Base-by-base conservation (phyloP, 2,113 vertebrate species). In the Sapajus apella region DNA sequence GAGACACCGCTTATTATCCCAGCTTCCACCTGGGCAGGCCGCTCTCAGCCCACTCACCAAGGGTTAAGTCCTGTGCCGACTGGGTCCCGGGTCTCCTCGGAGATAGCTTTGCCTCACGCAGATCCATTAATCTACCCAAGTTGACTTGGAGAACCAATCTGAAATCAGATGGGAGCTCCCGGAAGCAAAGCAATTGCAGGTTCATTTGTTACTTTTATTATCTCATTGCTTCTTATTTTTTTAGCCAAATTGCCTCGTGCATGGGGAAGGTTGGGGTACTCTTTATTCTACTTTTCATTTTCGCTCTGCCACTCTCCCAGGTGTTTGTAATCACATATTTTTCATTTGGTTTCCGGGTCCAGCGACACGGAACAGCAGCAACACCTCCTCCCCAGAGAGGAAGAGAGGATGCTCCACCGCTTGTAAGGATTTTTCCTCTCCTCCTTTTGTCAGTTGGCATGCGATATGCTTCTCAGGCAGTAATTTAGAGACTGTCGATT, bases 121-220 rank as follows among this genome's bases (percentile, higher is more conserved):
- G 95, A 56, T 94, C 75, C 97, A 94, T 98, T 97, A 97, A 98
- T 98, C 98, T 97, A 43, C 98, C 97, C 96, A 97, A 91, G 98
- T 88, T 95, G 98, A 97, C 97, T 98, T 94, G 97, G 97, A 96
- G 96, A 98, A 97, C 95, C 92, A 86, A 94, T 97, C 98, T 98
- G 95, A 98, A 97, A 98, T 98, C 99, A 97, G 98, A 20, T 97
- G 98, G 98, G 98, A 98, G 92, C 98, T 98, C 97, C 91, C 35
- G 0, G 98, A 97, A 98, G 97, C 98, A 98, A 98, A 98, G 98
- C 98, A 98, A 98, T 98, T 97, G 98, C 97, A 94, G 97, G 96
- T 98, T 99, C 98, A 99, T 99, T 98, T 99, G 97, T 99, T 98
- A 99, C 98, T 99, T 99, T 98, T 98, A 98, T 98, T 98, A 98